A percentile compares a stretch with the other conserved stretches of the same genome.
Evolutionary conservation across 2,113 vertebrate genomes (phyloP).

Genomic region (Arvicanthis niloticus): DNA sequence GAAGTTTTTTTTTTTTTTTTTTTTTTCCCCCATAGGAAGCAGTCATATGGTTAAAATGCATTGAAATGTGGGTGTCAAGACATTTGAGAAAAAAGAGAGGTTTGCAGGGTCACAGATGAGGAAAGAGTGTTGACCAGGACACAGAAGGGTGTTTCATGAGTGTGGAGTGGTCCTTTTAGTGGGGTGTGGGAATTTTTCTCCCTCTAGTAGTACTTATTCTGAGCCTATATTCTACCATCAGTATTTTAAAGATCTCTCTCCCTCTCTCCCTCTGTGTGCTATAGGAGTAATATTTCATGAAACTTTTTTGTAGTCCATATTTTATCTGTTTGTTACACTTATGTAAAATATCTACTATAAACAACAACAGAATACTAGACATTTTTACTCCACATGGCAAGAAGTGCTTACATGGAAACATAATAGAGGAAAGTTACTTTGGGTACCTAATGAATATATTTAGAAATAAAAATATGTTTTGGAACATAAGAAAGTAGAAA

Average conservation of each 20-base stretch:
- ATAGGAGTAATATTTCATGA: neutral
- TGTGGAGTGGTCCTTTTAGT: neutral
- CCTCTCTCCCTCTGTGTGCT: neutral
- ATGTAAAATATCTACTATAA: constrained; percentile 33
- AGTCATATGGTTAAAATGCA: constrained; percentile 26
- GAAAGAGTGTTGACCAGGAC: neutral
- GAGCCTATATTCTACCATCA: neutral
- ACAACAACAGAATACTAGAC: neutral
- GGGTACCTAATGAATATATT: constrained; percentile 1
- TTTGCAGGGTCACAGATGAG: neutral
- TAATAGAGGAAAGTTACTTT: constrained; percentile 48
- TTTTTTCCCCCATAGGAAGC: neutral
- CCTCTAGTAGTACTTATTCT: neutral
- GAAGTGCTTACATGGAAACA: constrained; percentile 15
- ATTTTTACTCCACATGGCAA: constrained; percentile 36
- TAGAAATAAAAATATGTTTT: constrained; percentile 40
- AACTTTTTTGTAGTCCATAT: neutral
- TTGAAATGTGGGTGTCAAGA: neutral
- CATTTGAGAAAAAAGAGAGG: neutral
- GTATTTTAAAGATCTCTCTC: neutral
- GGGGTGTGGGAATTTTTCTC: neutral
- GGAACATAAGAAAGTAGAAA: constrained; percentile 7
- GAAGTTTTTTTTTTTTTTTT: neutral
- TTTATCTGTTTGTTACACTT: constrained; percentile 41
- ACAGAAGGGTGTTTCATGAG: neutral